Evolutionary conservation across 2,113 vertebrate species (phyloP).

Genomic region (Protobothrops mucrosquamatus): DNA sequence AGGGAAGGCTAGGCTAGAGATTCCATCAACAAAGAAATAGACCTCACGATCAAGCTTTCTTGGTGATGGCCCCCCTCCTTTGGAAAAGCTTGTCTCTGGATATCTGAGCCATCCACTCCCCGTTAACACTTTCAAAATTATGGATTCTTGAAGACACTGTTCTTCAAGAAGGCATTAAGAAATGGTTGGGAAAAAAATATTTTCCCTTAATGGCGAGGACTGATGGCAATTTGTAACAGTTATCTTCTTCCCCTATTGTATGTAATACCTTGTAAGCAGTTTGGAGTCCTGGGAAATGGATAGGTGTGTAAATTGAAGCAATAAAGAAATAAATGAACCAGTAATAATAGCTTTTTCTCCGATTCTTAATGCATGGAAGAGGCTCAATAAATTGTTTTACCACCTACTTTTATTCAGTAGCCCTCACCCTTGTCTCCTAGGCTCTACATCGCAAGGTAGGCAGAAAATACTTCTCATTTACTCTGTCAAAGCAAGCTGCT

Average conservation of each 20-base stretch:
- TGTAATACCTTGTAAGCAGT: not conserved
- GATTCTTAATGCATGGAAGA: not conserved
- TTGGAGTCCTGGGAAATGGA: not conserved
- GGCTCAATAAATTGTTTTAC: not conserved
- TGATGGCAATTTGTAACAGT: not conserved
- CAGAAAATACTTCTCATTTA: not conserved
- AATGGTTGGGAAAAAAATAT: not conserved
- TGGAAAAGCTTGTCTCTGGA: not conserved
- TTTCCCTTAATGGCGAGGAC: not conserved
- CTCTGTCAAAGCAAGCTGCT: not conserved
- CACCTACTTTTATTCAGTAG: not conserved
- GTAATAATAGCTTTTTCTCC: not conserved
- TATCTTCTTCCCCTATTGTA: not conserved
- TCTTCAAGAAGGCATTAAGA: not conserved
- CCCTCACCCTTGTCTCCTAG: not conserved
- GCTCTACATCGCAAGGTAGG: not conserved
- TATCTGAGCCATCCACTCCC: not conserved
- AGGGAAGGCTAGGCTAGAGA: not conserved
- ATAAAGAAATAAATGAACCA: not conserved
- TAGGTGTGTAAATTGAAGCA: not conserved
- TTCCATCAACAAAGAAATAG: not conserved
- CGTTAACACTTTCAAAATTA: not conserved
- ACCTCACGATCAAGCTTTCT: not conserved
- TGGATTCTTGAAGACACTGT: not conserved
- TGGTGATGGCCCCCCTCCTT: not conserved